Evolutionary conservation across 1,140 invertebrate genomes (phyloP), one percentile per base, ranked within the genome.

Genomic region (Sminthurinus signatus): DNA sequence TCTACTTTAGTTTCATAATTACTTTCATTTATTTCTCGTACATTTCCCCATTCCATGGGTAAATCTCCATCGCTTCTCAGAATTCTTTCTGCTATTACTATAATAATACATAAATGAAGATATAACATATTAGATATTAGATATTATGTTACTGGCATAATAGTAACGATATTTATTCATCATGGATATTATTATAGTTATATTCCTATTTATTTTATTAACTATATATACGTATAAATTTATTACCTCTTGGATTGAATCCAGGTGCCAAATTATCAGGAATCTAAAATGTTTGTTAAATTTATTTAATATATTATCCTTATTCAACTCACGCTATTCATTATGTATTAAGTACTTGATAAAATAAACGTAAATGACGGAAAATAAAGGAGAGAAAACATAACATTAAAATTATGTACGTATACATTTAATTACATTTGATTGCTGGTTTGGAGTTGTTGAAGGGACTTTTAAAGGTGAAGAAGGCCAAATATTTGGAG

Each of bases 401-500:
- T n/a, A 21, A 56, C 28, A 56, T 56, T 14, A 10, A 3, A 36
- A 36, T 36, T 36, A 59, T 46, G 5, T 46, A 4, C 58, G 21
- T 19, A 1, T 21, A n/a, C 15, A 28, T 29, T 17, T 36, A 29
- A 17, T 23, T 32, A 43, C 21, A 44, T 29, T 19, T 42, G 44
- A 29, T 29, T 0, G 58, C 28, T 19, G 44, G 28, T 15, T 19
- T 23, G 4, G 44, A 48, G 19, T 48, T 23, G 2, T 27, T n/a
- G n/a, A n/a, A n/a, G 44, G 44, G 25, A 14, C 14, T 19, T 44
- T 50, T 14, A 29, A 25, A 29, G 31, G 50, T 1, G 84, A 86
- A 17, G 88, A 87, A 0, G 90, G 88, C 54, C 93, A 90, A 73
- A 87, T 84, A 39, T 94, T 88, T 46, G 80, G 81, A 4, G 95